Conservation (phyloP, 2,113 vertebrate genomes). For the Gulo gulo region DNA sequence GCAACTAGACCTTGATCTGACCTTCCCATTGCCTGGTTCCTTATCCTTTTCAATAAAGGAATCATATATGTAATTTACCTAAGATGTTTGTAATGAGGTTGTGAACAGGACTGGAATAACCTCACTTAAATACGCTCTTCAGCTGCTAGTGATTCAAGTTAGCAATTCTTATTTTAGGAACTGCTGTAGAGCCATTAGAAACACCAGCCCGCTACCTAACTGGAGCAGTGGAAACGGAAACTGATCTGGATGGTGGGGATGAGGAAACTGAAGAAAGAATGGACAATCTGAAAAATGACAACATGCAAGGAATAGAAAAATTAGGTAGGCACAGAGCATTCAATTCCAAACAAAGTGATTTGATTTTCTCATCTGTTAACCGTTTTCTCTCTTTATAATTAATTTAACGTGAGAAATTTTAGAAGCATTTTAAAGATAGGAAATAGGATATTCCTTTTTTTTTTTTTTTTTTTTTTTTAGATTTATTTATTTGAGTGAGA, state of each 20-base stretch:
- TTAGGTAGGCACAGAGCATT: constrained; percentile 41
- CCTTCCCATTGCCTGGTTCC: neutral
- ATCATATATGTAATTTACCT: neutral
- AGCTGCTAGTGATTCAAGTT: neutral
- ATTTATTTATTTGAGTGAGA: neutral
- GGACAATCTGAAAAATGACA: constrained; percentile 48
- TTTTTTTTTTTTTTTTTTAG: no score
- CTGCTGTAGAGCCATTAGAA: constrained; percentile 45
- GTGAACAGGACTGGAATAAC: neutral
- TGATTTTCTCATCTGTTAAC: neutral
- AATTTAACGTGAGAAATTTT: neutral
- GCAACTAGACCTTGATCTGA: neutral
- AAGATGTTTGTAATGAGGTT: neutral
- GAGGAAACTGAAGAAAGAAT: constrained; percentile 38
- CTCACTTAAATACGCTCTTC: neutral
- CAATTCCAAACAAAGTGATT: neutral
- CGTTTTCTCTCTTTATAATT: neutral
- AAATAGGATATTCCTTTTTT: neutral
- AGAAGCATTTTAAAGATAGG: neutral
- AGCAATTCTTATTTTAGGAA: constrained; percentile 26
- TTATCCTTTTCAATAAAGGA: neutral
- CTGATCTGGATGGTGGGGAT: constrained; percentile 52
- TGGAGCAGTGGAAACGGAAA: constrained; percentile 73
- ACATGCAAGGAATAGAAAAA: neutral
- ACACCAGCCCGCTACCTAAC: constrained; percentile 49